Percentiles rank a stretch among this genome's conserved stretches.
These are phyloP conservation scores for Paguma larvata DNA, from an alignment of 2,797 vertebrate species.

Conservation along the genomic window DNA sequence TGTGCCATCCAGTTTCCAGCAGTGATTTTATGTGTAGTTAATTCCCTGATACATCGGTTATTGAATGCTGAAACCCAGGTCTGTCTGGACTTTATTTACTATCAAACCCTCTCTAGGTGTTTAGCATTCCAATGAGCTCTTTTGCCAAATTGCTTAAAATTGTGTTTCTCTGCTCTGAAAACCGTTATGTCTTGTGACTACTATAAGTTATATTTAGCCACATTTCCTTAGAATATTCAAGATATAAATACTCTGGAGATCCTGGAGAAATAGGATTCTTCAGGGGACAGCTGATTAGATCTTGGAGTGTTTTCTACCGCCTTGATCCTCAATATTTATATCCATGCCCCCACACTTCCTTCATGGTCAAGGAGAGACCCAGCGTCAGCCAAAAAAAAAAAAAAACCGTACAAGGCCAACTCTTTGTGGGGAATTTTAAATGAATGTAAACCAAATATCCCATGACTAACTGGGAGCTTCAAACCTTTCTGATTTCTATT, in stretches of 20 bases:
- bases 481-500: not conserved
- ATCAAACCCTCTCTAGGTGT: too few relatives aligned
- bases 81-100: not conserved
- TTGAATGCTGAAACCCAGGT: not conserved
- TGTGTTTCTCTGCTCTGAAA: not conserved
- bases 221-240: not conserved
- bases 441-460: not conserved
- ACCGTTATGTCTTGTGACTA: not conserved
- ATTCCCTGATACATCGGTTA: fast-evolving
- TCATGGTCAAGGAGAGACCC: not conserved
- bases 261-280: not conserved
- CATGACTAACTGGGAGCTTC: not conserved
- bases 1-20: not conserved
- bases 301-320: not conserved
- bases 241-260: not conserved
- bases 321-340: not conserved
- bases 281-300: not conserved
- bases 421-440: not conserved
- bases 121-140: not conserved
- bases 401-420: not conserved
- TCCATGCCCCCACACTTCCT: not conserved
- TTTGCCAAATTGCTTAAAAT: not conserved
- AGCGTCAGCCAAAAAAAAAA: not conserved
- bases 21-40: fast-evolving
- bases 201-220: not conserved